Evolutionary conservation across 1,140 invertebrate genomes (phyloP).

Genomic region (Zaprionus africanus): DNA sequence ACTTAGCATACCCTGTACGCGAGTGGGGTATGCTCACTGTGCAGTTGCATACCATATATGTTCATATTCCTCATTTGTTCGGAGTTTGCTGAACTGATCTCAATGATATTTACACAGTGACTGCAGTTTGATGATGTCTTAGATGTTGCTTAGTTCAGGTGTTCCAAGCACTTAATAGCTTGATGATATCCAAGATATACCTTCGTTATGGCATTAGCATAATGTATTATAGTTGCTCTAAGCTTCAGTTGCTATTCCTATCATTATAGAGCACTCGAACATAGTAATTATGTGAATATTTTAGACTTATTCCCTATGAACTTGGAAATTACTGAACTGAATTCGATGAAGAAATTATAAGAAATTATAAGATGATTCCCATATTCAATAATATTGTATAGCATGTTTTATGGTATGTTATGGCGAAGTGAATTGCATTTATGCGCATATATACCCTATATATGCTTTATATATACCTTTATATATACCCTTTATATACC

Average conservation of each 20-base stretch:
- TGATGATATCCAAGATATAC: no score
- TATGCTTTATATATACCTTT: no score
- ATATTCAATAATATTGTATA: not conserved
- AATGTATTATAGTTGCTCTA: no score
- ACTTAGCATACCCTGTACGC: slow-evolving; percentile 29
- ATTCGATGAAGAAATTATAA: not conserved
- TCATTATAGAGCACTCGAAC: no score
- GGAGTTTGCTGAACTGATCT: no score
- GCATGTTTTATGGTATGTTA: not conserved
- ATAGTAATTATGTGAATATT: not conserved
- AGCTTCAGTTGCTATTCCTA: no score
- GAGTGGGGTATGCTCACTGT: not conserved
- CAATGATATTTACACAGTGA: not conserved
- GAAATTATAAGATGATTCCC: not conserved
- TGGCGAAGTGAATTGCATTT: not conserved
- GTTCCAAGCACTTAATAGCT: no score
- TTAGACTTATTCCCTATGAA: not conserved
- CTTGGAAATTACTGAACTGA: not conserved
- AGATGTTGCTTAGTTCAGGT: no score
- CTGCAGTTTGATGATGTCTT: not conserved
- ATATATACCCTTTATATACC: no score
- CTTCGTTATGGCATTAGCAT: no score
- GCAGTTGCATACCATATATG: not conserved
- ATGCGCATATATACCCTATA: not conserved
- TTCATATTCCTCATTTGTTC: no score